Percentiles rank a stretch among this genome's conserved stretches.
These are phyloP conservation scores for Myioborus melanocephalus DNA, from an alignment of 2,797 vertebrate genomes.

Conservation along the genomic window DNA sequence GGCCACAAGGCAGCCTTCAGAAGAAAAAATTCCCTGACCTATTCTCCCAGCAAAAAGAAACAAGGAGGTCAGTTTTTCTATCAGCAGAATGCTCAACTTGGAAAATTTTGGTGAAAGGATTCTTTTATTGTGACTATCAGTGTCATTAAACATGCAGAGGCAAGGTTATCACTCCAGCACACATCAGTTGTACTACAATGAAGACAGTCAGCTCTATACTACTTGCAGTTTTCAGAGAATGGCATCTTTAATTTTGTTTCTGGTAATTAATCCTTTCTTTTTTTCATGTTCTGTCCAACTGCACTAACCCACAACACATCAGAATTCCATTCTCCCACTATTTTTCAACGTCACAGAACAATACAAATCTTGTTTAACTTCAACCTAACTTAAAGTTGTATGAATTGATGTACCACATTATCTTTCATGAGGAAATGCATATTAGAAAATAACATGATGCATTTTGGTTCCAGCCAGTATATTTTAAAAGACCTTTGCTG, in stretches of 20 bases:
- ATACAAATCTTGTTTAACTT: not conserved
- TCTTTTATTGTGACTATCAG: not conserved
- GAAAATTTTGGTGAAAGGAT: not conserved
- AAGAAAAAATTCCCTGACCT: not conserved
- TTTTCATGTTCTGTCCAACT: not conserved
- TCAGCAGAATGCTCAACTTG: not conserved
- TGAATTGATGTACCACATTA: not conserved
- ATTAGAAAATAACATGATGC: not conserved
- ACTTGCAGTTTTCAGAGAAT: not conserved
- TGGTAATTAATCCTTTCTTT: not conserved
- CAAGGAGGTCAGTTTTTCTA: not conserved
- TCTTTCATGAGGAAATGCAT: not conserved
- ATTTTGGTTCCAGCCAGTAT: not conserved
- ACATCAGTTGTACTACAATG: not conserved
- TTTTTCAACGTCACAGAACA: not conserved
- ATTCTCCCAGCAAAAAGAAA: not conserved
- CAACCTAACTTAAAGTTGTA: not conserved
- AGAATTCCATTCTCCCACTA: not conserved
- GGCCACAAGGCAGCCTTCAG: not conserved
- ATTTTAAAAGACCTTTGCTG: not conserved
- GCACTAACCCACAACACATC: not conserved
- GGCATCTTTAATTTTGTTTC: not conserved
- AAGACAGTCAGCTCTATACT: not conserved
- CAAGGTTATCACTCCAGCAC: not conserved
- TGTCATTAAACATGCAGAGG: not conserved